Percentiles rank a stretch among this genome's conserved stretches.
Conservation (phyloP, 2,797 vertebrate genomes). For the Tympanoctomys barrerae region DNA sequence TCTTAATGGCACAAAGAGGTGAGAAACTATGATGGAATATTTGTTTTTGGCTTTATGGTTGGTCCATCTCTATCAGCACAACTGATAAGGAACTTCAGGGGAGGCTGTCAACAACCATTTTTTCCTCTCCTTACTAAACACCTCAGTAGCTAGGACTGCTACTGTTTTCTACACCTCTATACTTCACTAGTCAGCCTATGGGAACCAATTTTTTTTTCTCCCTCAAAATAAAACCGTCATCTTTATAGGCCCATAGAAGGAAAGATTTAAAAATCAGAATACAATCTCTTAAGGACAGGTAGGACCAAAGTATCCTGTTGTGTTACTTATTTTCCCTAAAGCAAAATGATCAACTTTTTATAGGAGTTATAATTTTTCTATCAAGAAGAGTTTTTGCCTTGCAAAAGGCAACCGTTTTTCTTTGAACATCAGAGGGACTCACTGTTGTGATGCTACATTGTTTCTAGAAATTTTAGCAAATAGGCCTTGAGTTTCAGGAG, state of each 20-base stretch:
- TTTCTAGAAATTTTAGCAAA: slow-evolving; percentile 56
- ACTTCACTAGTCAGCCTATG: not conserved
- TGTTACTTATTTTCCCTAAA: not conserved
- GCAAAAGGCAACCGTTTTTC: slow-evolving; percentile 35
- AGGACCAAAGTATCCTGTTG: not conserved
- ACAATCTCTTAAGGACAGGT: not conserved
- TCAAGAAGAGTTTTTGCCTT: not conserved
- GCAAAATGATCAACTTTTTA: not conserved
- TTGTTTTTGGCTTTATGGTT: not conserved
- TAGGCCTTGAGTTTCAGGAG: slow-evolving; percentile 16
- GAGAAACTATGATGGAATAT: not conserved
- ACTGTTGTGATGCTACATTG: slow-evolving; percentile 21
- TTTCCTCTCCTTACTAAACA: not conserved
- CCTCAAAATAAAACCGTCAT: not conserved
- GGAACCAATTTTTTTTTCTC: not conserved
- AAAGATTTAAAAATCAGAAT: not conserved
- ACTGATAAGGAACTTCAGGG: not conserved
- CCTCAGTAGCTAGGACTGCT: not conserved
- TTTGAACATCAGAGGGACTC: not conserved
- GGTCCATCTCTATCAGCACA: not conserved
- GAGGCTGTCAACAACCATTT: not conserved
- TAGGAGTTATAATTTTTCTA: slow-evolving; percentile 33
- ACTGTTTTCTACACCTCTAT: not conserved
- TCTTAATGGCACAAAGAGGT: not conserved
- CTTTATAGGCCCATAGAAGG: not conserved